Percentiles rank a stretch among this genome's conserved stretches.
Conservation (phyloP, 2,888 invertebrate species). For the Antheraea yamamai region DNA sequence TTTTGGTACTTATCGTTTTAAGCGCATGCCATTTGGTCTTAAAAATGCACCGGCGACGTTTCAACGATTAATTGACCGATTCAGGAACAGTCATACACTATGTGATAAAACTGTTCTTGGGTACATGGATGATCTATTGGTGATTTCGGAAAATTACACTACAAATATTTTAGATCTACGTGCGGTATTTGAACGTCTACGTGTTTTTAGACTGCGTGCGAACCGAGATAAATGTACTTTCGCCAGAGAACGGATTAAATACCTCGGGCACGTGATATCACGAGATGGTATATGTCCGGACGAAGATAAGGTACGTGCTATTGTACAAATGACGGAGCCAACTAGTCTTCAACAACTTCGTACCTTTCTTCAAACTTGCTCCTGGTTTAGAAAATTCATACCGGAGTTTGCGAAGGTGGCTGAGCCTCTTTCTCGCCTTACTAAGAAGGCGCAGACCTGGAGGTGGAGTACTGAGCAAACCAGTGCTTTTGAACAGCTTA, state of each 20-base stretch:
- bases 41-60: constrained; percentile 47
- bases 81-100: constrained; percentile 30
- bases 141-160: constrained; percentile 35
- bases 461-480: constrained; percentile 33
- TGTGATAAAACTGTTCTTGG: constrained; percentile 34
- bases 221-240: constrained; percentile 42
- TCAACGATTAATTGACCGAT: constrained; percentile 36
- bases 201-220: constrained; percentile 34
- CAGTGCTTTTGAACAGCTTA: constrained; percentile 30
- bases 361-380: constrained; percentile 38
- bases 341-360: constrained; percentile 27
- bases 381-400: constrained; percentile 46
- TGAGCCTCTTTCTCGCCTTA: constrained; percentile 39
- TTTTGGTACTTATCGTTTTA: constrained; percentile 42
- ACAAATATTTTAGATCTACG: constrained; percentile 37
- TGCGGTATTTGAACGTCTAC: constrained; percentile 34
- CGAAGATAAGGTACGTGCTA: constrained; percentile 27
- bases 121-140: constrained; percentile 45
- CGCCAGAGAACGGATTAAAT: constrained; percentile 28
- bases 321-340: constrained; percentile 30
- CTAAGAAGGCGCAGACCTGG: constrained; percentile 41
- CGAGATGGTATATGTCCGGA: constrained; percentile 30
- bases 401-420: constrained; percentile 36
- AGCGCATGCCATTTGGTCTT: constrained; percentile 45
- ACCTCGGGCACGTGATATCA: constrained; percentile 35